Evolutionary conservation across 2,888 invertebrate species (phyloP), one percentile per base, ranked within the genome.

Genomic region (Celastrina argiolus): DNA sequence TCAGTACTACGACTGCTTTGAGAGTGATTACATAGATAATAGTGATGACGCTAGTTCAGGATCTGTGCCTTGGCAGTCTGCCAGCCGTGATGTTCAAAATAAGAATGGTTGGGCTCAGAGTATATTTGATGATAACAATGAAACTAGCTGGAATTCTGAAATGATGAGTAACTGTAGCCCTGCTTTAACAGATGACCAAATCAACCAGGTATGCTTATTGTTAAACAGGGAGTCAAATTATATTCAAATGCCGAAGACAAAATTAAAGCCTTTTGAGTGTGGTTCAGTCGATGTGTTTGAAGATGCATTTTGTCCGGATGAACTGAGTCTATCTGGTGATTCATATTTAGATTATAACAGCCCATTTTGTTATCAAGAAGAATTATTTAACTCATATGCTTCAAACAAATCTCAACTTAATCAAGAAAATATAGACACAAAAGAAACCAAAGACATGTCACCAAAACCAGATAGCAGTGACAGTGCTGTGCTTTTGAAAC

Each of bases 251-350:
- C 66, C 77, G 79, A 67, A 68, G 26, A 34, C 68, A 58, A 69
- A 67, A 42, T 58, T 76, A 4, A 61, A 61, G 14, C 85, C 85
- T 70, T 78, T 84, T n/a, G 85, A 88, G 63, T 72, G 83, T 0
- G 72, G 76, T 34, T 81, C 82, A 0, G 76, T 84, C 0, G 83
- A 84, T 70, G 87, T 89, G 45, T 88, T 83, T 69, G 86, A 85
- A 77, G 88, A 88, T 79, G 87, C 88, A 5, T 83, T 87, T 61
- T 72, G 80, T 0, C 78, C 82, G 0, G 88, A 89, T 71, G 84
- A 85, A 74, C 81, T 85, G 45, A 76, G 70, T n/a, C 71, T 83
- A 16, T 72, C 83, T 0, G 79, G 79, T 64, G 74, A 81, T 7
- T 72, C 78, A 0, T 76, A 72, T 65, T 72, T 86, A 36, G 78